Evolutionary conservation across 2,888 invertebrate species (phyloP), one percentile per base, ranked within the genome.

Genomic region (Panopea generosa): DNA sequence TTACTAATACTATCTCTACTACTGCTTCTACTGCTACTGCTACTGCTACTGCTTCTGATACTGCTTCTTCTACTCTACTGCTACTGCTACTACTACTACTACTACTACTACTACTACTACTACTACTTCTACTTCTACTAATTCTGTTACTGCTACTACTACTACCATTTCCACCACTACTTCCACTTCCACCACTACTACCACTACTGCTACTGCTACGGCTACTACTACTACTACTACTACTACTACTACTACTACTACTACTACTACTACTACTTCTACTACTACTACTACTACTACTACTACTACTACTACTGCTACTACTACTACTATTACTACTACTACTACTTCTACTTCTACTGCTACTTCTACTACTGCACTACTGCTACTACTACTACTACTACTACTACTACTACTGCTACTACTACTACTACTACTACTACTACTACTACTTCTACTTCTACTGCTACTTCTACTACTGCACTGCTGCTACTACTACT

Each of bases 361-460:
- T 20, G 14, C 56, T 56, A 56, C 56, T 56, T 40, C 47, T 56
- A 56, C 38, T 69, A 43, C 6, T 45, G 20, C 16, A 45, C 45
- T 16, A 45, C 20, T 16, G 20, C 45, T 45, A 16, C 45, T 45
- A 45, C 16, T 45, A 45, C 16, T 45, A 20, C 62, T 61, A 61
- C 45, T 53, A 55, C 49, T 61, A 69, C 53, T 69, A 69, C 56
- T 53, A 45, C 55, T 61, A 61, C 69, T 69, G 45, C 69, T 61
- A 55, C 69, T 69, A 62, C 69, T 69, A 61, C 69, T 43, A 62
- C 53, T 61, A 62, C 62, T 69, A 69, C 61, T 45, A 53, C 55
- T 55, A 62, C 69, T 69, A 62, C 55, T 55, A 55, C 55, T 62
- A 55, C 61, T 45, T 24, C 61, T 63, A 29, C 57, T 57, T 45